Evolutionary conservation across 1,140 invertebrate species (phyloP), one percentile per base, ranked within the genome.

Genomic region (Idris sp.): DNA sequence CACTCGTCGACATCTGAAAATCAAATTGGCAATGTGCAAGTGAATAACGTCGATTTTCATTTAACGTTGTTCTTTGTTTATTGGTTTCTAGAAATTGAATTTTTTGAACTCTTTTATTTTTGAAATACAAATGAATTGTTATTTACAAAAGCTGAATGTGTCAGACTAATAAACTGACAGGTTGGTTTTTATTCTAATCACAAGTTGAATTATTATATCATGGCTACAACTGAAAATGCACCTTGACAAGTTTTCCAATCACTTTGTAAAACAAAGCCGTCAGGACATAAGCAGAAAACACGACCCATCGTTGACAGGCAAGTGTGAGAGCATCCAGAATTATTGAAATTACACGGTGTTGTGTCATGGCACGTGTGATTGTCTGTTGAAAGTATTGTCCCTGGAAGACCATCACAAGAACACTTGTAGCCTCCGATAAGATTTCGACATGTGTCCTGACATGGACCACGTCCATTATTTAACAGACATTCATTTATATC

Each of bases 391-490:
- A 93, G 86, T 10, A 87, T 73, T 13, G 90, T 91, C 25, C 90
- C 90, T 1, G 84, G 82, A 13, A 90, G 85, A 41, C 81, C 77
- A 5, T 89, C 88, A 83, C 92, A 93, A 4, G 87, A 88, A 77
- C 93, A 94, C 13, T 79, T 74, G 59, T 92, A 92, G 6, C 90
- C 89, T n/a, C 90, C 89, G 49, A 81, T 81, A n/a, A 88, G 88
- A 82, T 94, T 93, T 19, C 87, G 83, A 84, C 93, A 95, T 8
- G 84, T 88, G 58, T 91, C 91, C 79, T 92, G 90, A 79, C 92
- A 93, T 5, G 91, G 92, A 7, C 92, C 92, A 58, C 90, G 91
- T 0, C 92, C 91, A 79, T 91, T 91, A 62, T 90, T 89, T 48
- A 82, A 54, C 1, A 88, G 72, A 78, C 91, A 92, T 81, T 92